Base-by-base conservation (phyloP, 2,797 vertebrate species). In the Microctenopoma stevenorrisi region DNA sequence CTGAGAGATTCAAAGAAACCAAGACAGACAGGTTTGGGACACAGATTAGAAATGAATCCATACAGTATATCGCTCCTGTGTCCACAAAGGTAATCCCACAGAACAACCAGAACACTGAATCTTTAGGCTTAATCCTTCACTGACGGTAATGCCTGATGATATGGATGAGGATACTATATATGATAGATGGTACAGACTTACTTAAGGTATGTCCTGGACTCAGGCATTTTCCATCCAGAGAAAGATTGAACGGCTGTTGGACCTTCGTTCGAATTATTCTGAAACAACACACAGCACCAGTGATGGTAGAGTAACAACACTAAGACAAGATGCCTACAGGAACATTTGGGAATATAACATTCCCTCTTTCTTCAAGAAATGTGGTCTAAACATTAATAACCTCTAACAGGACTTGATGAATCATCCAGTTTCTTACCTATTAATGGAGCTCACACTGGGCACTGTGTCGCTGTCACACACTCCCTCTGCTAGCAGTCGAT, bases 201-300 rank as follows among this genome's bases (percentile, higher is more conserved):
- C 96, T 96, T 67, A 97, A 88, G 0, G 94, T 94, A 66, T 96
- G 95, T 83, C 96, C 96, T 2, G 96, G 96, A 74, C 95, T 97
- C 74, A 96, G 86, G 15, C 94, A 92, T 89, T 97, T 96, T 77
- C 91, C 95, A 46, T 97, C 96, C 90, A 96, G 89, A 13, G 96
- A 95, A 52, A 97, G 94, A 67, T 97, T 97, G 84, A 97, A 97
- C 0, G 96, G 95, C 68, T 97, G 96, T 78, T 97, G 96, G 51
- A 97, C 96, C 81, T 97, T 97, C 22, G 96, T 97, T 64, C 96
- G 91, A 77, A 97, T 97, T 87, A 97, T 97, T 93, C 96, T 97
- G 69, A 22, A 70, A 82, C 33, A 11, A 55, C 77, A 66, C 64
- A 50, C 14, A 60, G 37, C 0, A 0, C 30, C 33, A 3, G 33